phyloP scores from a whole-genome alignment of 2,888 invertebrate species.

The Tachystola acroxantha region DNA sequence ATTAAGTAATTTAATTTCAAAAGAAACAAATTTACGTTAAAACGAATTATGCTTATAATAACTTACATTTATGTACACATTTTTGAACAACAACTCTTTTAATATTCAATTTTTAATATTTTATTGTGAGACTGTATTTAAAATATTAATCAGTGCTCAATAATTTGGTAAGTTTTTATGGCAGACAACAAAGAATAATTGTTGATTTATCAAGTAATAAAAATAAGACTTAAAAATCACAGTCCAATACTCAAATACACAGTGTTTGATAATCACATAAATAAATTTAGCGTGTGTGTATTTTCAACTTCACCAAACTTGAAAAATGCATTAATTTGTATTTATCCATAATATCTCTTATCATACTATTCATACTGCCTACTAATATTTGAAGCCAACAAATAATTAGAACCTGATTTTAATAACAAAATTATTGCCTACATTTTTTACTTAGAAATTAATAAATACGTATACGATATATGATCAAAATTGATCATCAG shows the following conservation, averaged over 20 bases:
- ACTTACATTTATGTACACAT: neutral
- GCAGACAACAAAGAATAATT: constrained; percentile 37
- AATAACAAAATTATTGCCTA: no score
- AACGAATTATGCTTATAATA: no score
- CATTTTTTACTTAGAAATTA: no score
- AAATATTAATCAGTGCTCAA: constrained; percentile 59
- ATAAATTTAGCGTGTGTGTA: constrained; percentile 45
- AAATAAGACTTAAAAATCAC: constrained; percentile 38
- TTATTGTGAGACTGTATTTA: constrained; percentile 21
- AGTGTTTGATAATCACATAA: constrained; percentile 53
- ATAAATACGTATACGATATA: no score
- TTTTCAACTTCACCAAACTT: constrained; percentile 46
- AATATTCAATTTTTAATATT: constrained; percentile 15
- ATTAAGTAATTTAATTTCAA: neutral
- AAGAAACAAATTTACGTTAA: neutral
- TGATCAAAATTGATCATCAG: no score
- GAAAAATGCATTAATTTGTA: neutral
- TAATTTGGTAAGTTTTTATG: constrained; percentile 56
- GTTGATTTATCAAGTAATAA: constrained; percentile 38
- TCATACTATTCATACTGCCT: no score
- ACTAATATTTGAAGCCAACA: no score
- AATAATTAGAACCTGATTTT: no score
- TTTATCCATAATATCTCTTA: neutral
- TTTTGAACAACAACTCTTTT: constrained; percentile 5
- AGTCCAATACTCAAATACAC: constrained; percentile 53